A percentile compares a stretch with the other conserved stretches of the same genome.
Conservation (phyloP, 2,797 vertebrate species). For the Vespertilio murinus region DNA sequence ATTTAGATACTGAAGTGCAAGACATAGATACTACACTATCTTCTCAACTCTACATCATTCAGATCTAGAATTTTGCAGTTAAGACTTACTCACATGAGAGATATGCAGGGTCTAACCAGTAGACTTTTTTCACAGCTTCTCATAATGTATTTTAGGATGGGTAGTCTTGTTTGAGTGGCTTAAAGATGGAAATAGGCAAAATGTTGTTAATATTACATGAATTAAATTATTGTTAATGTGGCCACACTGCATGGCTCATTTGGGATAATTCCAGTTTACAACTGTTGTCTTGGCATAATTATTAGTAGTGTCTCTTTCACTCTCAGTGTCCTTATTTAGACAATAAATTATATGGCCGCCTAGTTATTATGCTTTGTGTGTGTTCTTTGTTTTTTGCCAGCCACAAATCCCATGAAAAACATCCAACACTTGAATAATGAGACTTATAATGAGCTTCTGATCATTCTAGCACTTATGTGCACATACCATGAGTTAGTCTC, state of each 20-base stretch:
- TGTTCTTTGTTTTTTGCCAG: constrained; percentile 2
- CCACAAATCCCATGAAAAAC: not conserved
- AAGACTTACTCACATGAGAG: not conserved
- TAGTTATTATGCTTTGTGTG: not conserved
- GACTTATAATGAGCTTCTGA: constrained; percentile 15
- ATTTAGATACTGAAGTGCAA: not conserved
- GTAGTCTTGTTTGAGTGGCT: not conserved
- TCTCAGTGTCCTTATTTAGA: not conserved
- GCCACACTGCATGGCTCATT: not conserved
- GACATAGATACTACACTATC: not conserved
- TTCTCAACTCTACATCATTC: not conserved
- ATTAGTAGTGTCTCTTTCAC: not conserved
- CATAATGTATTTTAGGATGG: constrained; percentile 6
- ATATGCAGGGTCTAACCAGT: not conserved
- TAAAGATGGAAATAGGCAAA: not conserved
- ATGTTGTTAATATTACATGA: constrained; percentile 32
- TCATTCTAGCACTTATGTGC: not conserved
- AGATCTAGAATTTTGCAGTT: constrained; percentile 6
- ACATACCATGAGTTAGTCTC: not conserved
- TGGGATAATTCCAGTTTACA: not conserved
- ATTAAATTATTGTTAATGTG: constrained; percentile 19
- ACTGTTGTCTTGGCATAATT: not conserved
- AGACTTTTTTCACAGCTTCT: not conserved
- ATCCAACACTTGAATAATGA: constrained; percentile 36
- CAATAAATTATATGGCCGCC: not conserved